Evolutionary conservation across 2,113 vertebrate genomes (phyloP).

Genomic region (Corythornis cristatus): DNA sequence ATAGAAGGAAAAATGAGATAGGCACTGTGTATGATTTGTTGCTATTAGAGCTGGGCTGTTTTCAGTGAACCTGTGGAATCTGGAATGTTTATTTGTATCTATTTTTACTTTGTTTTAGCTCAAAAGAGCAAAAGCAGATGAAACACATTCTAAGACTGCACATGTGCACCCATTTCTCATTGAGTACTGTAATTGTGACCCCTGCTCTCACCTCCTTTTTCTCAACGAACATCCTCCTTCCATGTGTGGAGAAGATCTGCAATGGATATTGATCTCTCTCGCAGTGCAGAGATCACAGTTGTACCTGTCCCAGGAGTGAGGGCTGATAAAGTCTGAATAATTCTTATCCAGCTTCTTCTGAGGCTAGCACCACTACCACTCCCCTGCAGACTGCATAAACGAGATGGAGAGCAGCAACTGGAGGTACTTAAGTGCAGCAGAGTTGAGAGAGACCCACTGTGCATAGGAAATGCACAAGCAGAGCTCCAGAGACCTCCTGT

Average conservation of each 20-base stretch:
- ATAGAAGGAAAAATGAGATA: slow-evolving; percentile 11
- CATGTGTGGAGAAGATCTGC: background rate
- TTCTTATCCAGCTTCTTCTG: background rate
- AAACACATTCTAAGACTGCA: background rate
- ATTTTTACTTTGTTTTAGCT: background rate
- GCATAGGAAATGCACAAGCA: background rate
- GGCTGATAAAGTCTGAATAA: background rate
- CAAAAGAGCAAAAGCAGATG: background rate
- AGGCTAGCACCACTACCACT: background rate
- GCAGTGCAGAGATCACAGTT: background rate
- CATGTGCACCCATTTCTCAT: background rate
- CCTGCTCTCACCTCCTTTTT: background rate
- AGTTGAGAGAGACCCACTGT: background rate
- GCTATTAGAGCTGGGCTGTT: background rate
- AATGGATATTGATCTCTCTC: accelerated
- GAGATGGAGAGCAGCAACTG: background rate
- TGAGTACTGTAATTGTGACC: background rate
- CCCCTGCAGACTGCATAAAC: background rate
- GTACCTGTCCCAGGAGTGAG: background rate
- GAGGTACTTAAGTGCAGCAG: background rate
- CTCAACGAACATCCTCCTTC: background rate
- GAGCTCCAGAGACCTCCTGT: background rate
- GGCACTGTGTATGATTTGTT: background rate
- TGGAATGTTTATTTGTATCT: slow-evolving; percentile 3
- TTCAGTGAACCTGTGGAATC: background rate